Evolutionary conservation across 2,888 invertebrate species (phyloP), one percentile per base, ranked within the genome.

Genomic region (Odiellus spinosus): DNA sequence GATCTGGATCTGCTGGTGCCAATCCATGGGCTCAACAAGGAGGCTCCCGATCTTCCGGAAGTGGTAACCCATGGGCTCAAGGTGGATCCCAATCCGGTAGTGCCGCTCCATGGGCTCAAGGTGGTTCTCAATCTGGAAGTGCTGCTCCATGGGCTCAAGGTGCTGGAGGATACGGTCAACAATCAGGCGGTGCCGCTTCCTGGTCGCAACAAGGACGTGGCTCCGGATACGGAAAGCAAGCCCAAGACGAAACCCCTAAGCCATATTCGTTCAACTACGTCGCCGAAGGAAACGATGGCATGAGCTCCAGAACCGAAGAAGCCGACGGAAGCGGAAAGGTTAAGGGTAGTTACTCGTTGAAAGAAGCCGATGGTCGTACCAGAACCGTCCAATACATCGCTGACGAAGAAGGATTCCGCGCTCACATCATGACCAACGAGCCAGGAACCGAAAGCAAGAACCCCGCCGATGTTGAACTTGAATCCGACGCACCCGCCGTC

Each of bases 361-460:
- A 45, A 1, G 48, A 50, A 10, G 52, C 50, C 12, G 53, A 54
- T 36, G 53, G 53, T 10, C 44, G 50, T 3, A 40, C 42, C 8
- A 26, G 53, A 40, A 50, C 47, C 3, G 53, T 54, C 5, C 45
- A 52, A 18, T 54, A 54, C 39, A 38, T 49, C n/a, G 52, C 51
- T 14, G 52, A 50, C 39, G 14, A 18, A 17, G 48, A 49, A 5
- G 54, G 54, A 12, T 54, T 53, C 48, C 17, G 44, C 1, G 54
- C 53, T 26, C 46, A 47, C 18, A 47, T 54, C n/a, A 38, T 44
- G 26, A 50, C 50, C 42, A 50, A 50, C 50, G 50, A 50, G 11
- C 50, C 45, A 11, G 50, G 50, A 38, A 48, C 50, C 34, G 48
- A 50, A 8, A 48, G 44, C 21, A 35, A 45, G 2, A 48, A 49